Evolutionary conservation across 2,888 invertebrate species (phyloP).

Genomic region (Barypeithes pellucidus): DNA sequence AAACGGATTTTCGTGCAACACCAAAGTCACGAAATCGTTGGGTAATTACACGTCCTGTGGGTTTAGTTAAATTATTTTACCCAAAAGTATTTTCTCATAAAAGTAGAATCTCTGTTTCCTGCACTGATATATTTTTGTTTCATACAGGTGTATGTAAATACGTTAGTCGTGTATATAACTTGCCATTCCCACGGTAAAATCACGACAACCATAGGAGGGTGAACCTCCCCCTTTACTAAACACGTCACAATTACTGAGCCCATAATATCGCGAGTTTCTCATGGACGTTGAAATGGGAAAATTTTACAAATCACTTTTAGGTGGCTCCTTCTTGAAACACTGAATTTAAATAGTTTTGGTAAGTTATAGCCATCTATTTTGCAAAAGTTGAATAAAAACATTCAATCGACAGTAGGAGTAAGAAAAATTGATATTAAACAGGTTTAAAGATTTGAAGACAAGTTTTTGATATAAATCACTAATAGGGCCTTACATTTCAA

Average conservation of each 20-base stretch:
- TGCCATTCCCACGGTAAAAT: conserved; percentile 65
- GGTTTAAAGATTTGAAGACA: no score
- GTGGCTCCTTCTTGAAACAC: no score
- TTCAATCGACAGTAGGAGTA: no score
- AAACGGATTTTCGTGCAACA: conserved; percentile 4
- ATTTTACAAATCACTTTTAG: no score
- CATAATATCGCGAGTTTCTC: conserved; percentile 51
- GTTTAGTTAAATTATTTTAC: conserved; percentile 15
- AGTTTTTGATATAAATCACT: no score
- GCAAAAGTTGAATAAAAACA: no score
- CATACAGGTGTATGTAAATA: conserved; percentile 62
- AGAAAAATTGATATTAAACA: no score
- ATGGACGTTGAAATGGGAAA: conserved; percentile 26
- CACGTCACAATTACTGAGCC: conserved; percentile 57
- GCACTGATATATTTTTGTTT: conserved; percentile 51
- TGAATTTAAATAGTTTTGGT: no score
- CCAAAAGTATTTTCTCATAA: conserved; percentile 43
- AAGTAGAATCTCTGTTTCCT: conserved; percentile 52
- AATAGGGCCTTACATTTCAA: no score
- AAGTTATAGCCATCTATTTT: no score
- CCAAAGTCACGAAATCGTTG: conserved; percentile 15
- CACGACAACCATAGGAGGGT: conserved; percentile 62
- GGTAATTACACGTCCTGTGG: conserved; percentile 25
- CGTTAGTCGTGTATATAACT: conserved; percentile 54
- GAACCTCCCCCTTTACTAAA: conserved; percentile 55